Evolutionary conservation across 1,140 invertebrate genomes (phyloP), one percentile per base, ranked within the genome.

Genomic region (Pomacea maculata): DNA sequence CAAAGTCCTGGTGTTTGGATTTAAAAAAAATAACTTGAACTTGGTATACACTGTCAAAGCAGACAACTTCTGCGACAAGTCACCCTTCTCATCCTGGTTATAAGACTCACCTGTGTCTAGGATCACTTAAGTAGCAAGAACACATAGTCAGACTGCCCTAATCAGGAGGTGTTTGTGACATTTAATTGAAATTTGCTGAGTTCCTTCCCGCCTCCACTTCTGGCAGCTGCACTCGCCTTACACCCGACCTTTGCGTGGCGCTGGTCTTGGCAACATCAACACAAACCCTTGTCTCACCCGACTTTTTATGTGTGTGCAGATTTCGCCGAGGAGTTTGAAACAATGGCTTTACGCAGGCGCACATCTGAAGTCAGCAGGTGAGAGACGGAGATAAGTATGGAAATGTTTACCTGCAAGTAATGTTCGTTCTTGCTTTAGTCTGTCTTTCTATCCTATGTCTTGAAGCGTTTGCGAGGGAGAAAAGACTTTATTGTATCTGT

Each of bases 261-360:
- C 73, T 25, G 57, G 11, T 25, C 73, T 55, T 25, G 57, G 52
- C 2, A 52, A 74, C 73, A 55, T 57, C 11, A 17, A 73, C 9
- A 52, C 71, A 9, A 21, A 74, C 29, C n/a, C 3, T 72, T 34
- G n/a, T 19, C 29, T 19, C 71, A 72, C 71, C 17, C 54, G 9
- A 55, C 25, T n/a, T 19, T 21, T 19, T 54, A 0, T 76, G 14
- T 77, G 64, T n/a, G 65, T 78, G 19, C 76, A 82, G 81, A 82
- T 55, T 78, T 75, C 52, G 74, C 76, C 65, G 81, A 82, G 57
- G 81, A 82, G 73, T 74, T 79, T 55, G 81, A 82, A 54, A 79
- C 71, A 15, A 75, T 75, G 52, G 77, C 76, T 19, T 64, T 79
- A 14, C 57, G 73, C 54, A 78, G 73, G 71, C 70, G 78, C 9